Conservation (phyloP, 2,888 invertebrate genomes). For the Andrena bicolor region DNA sequence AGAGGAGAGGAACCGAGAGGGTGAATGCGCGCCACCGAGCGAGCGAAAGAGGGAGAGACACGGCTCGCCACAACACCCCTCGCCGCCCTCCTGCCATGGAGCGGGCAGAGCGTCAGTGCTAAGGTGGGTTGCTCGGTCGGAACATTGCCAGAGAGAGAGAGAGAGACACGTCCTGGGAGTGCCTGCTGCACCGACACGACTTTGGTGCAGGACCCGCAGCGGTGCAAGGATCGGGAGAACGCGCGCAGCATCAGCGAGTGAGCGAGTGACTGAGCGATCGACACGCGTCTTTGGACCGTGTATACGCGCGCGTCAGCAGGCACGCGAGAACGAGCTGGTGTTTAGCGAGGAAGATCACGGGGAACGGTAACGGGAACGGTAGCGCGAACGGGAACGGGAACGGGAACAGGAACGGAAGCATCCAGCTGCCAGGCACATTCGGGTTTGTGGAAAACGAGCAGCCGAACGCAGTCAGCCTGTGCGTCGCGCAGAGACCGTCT, state of each 20-base stretch:
- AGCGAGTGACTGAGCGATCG: constrained; percentile 59
- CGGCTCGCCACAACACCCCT: constrained; percentile 82
- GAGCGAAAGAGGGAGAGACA: constrained; percentile 66
- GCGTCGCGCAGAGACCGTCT: constrained; percentile 14
- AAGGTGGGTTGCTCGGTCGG: constrained; percentile 83
- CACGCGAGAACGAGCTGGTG: constrained; percentile 7
- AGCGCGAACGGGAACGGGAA: constrained; percentile 11
- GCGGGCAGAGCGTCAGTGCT: constrained; percentile 83
- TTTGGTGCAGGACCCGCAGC: constrained; percentile 69
- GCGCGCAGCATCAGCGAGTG: constrained; percentile 51
- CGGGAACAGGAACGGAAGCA: constrained; percentile 12
- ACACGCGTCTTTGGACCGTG: constrained; percentile 41
- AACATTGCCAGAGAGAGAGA: constrained; percentile 80
- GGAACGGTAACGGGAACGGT: constrained; percentile 5
- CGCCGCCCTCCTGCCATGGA: constrained; percentile 66
- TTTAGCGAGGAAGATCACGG: constrained; percentile 22
- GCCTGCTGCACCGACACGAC: constrained; percentile 76
- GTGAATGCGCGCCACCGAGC: constrained; percentile 43
- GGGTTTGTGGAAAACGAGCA: background rate
- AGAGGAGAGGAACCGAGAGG: constrained; percentile 46
- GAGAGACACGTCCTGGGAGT: constrained; percentile 82
- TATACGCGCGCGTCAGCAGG: constrained; percentile 46
- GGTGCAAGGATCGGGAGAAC: constrained; percentile 65
- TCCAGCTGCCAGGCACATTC: constrained; percentile 32
- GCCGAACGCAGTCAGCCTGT: background rate